Conservation (phyloP, 37 sponge, comb jelly and placozoan genomes). For the Lycopodina hypogea region DNA sequence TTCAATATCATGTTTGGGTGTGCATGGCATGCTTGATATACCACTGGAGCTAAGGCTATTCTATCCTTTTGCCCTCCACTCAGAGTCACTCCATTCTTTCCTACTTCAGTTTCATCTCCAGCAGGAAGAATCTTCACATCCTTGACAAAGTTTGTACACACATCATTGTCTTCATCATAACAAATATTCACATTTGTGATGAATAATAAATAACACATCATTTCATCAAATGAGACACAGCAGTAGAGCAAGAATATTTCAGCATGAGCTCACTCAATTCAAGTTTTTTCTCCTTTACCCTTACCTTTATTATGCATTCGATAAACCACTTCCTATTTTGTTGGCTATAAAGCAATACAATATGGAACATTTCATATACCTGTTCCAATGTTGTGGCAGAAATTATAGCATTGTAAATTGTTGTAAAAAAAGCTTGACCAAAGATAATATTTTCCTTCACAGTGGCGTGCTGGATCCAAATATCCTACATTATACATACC, state of each 20-base stretch:
- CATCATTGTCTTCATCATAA: not conserved
- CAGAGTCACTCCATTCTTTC: slow-evolving; percentile 95
- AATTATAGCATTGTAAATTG: slow-evolving; percentile 66
- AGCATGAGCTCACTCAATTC: too few relatives aligned
- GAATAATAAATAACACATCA: too few relatives aligned
- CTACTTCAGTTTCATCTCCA: slow-evolving; percentile 92
- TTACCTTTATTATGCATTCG: too few relatives aligned
- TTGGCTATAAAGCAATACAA: too few relatives aligned
- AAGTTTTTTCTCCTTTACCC: too few relatives aligned
- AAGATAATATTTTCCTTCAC: slow-evolving; percentile 89
- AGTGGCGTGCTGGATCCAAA: slow-evolving; percentile 95
- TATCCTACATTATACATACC: slow-evolving; percentile 52
- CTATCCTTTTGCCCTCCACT: slow-evolving; percentile 98
- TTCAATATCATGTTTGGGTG: not conserved
- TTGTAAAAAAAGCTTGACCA: slow-evolving; percentile 62
- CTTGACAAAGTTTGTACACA: not conserved
- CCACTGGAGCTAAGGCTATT: slow-evolving; percentile 91
- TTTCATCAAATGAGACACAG: too few relatives aligned
- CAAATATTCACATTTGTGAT: not conserved
- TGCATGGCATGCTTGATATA: slow-evolving; percentile 69
- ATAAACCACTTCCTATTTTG: too few relatives aligned
- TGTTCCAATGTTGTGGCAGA: slow-evolving; percentile 88
- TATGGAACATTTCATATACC: too few relatives aligned
- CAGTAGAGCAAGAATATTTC: too few relatives aligned
- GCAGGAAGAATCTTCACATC: slow-evolving; percentile 77